phyloP scores from a whole-genome alignment of 2,113 vertebrate genomes.

The Opisthocomus hoazin region DNA sequence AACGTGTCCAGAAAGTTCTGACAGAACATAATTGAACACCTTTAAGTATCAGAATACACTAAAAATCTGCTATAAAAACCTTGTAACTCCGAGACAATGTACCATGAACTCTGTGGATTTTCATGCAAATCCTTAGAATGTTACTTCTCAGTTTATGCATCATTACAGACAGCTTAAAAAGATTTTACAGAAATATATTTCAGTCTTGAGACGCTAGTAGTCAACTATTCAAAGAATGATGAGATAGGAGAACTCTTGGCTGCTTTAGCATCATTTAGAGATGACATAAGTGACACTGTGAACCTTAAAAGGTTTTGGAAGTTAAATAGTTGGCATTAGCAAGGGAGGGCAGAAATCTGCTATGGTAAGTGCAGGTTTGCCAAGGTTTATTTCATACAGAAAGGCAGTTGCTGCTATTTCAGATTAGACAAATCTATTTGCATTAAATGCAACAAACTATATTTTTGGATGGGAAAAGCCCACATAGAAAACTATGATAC shows the following conservation, averaged over 20 bases:
- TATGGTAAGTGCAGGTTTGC: background rate
- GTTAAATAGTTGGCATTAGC: background rate
- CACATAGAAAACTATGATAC: background rate
- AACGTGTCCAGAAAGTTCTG: background rate
- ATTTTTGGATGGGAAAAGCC: background rate
- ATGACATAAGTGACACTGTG: background rate
- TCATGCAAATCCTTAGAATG: background rate
- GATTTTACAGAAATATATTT: constrained; percentile 16
- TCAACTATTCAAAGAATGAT: background rate
- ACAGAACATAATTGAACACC: background rate
- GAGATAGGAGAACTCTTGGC: background rate
- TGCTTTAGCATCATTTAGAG: background rate
- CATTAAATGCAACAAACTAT: background rate
- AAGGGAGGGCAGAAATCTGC: background rate
- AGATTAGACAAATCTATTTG: background rate
- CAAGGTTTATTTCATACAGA: background rate
- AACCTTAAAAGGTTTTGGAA: background rate
- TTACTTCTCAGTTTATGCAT: background rate
- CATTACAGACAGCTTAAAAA: background rate
- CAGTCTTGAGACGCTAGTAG: background rate
- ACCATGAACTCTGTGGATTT: background rate
- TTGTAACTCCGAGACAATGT: constrained; percentile 14
- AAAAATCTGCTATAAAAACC: constrained; percentile 9
- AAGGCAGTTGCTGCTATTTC: background rate
- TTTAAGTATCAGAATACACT: background rate